These are phyloP conservation scores for Microcebus tavaratra DNA, from an alignment of 2,113 vertebrate species.

Conservation along the genomic window DNA sequence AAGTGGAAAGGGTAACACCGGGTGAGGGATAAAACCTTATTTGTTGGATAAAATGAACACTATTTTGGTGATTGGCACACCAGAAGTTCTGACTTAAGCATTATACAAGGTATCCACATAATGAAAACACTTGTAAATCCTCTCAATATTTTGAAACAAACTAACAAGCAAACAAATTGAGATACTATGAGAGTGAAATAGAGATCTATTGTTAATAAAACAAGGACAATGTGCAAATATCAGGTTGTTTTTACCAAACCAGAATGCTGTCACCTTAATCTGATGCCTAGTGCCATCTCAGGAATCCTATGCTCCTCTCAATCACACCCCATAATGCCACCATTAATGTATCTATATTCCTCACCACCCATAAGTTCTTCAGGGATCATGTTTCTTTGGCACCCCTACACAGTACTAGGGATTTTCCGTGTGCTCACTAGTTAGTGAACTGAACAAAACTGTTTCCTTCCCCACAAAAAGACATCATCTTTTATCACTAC, in stretches of 20 bases:
- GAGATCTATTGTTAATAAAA: not conserved
- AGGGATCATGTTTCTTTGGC: not conserved
- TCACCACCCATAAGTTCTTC: not conserved
- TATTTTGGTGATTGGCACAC: too few relatives aligned
- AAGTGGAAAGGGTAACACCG: too few relatives aligned
- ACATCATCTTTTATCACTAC: not conserved
- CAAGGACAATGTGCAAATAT: too few relatives aligned
- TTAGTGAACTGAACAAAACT: not conserved
- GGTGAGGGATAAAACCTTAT: too few relatives aligned
- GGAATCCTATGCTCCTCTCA: not conserved
- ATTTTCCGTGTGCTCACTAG: too few relatives aligned
- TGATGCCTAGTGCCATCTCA: not conserved
- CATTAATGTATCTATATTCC: too few relatives aligned
- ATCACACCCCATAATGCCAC: rapidly evolving
- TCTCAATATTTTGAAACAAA: too few relatives aligned
- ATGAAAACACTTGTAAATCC: too few relatives aligned
- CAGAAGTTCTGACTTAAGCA: too few relatives aligned
- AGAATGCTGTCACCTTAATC: not conserved
- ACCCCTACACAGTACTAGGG: too few relatives aligned
- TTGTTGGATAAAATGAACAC: too few relatives aligned
- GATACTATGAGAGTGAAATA: not conserved
- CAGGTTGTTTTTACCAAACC: not conserved
- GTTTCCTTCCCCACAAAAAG: not conserved
- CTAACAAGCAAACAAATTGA: not conserved
- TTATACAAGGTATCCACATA: too few relatives aligned